Conservation (phyloP, 1,140 invertebrate genomes). For the Oncopodura yosiiana region DNA sequence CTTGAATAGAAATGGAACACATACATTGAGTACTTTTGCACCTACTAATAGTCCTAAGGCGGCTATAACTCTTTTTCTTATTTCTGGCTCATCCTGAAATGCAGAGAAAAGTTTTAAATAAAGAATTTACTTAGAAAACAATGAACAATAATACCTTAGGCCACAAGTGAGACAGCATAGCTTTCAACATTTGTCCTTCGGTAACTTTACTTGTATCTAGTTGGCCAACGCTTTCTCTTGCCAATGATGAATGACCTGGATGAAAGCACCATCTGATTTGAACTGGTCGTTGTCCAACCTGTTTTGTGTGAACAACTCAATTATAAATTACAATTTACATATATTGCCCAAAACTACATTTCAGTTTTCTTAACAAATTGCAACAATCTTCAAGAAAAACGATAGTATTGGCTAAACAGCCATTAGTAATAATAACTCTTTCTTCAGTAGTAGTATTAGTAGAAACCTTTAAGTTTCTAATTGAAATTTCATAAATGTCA, state of each 20-base stretch:
- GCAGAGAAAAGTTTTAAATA: constrained; percentile 21
- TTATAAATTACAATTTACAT: no score
- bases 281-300: no score
- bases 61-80: constrained; percentile 70
- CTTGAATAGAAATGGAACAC: constrained; percentile 96
- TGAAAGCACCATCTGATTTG: constrained; percentile 76
- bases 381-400: no score
- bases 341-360: no score
- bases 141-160: constrained; percentile 56
- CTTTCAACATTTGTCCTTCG: constrained; percentile 67
- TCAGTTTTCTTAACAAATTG: no score
- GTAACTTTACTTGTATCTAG: constrained; percentile 45
- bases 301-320: no score
- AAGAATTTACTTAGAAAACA: background rate
- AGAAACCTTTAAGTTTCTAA: no score
- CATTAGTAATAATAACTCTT: no score
- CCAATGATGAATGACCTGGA: constrained; percentile 64
- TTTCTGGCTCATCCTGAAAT: constrained; percentile 61
- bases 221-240: constrained; percentile 52
- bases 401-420: no score
- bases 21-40: constrained; percentile 80
- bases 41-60: constrained; percentile 68
- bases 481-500: no score
- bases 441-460: no score
- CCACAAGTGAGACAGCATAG: constrained; percentile 91